These are phyloP conservation scores for Brachynemurus nebulosus DNA, from an alignment of 2,888 invertebrate genomes.

Conservation along the genomic window DNA sequence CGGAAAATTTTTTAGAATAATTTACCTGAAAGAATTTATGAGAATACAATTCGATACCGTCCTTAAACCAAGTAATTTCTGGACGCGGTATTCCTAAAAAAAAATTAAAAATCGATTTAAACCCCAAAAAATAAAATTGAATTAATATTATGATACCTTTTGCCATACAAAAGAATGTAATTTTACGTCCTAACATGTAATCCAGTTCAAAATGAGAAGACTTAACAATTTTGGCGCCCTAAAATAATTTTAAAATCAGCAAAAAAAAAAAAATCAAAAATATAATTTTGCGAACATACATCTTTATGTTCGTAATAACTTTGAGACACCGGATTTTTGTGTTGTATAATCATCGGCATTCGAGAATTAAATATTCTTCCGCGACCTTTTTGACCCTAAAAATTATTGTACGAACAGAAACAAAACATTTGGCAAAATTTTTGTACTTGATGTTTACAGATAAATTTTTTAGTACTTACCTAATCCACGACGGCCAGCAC, in stretches of 20 bases:
- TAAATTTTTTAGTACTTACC: too few species aligned
- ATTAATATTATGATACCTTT: constrained; percentile 29
- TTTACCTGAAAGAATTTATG: constrained; percentile 53
- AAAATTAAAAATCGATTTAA: background rate
- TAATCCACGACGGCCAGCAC: background rate
- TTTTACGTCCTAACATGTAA: constrained; percentile 60
- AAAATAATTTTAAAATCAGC: constrained; percentile 18
- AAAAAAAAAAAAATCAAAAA: background rate
- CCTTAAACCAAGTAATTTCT: constrained; percentile 64
- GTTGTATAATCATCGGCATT: constrained; percentile 41
- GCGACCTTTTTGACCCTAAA: constrained; percentile 25
- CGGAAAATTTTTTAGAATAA: too few species aligned
- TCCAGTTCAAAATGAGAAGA: constrained; percentile 58
- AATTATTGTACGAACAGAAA: background rate
- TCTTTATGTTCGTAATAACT: constrained; percentile 51
- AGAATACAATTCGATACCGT: constrained; percentile 58
- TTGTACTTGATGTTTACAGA: background rate
- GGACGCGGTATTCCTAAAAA: constrained; percentile 46
- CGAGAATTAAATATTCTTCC: constrained; percentile 35
- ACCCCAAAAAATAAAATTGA: background rate
- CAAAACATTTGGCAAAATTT: background rate
- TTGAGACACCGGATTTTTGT: constrained; percentile 40
- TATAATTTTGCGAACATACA: constrained; percentile 39
- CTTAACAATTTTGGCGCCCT: constrained; percentile 58
- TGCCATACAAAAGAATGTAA: constrained; percentile 62